Conservation (phyloP, 2,113 vertebrate genomes). For the Brachypteracias leptosomus region DNA sequence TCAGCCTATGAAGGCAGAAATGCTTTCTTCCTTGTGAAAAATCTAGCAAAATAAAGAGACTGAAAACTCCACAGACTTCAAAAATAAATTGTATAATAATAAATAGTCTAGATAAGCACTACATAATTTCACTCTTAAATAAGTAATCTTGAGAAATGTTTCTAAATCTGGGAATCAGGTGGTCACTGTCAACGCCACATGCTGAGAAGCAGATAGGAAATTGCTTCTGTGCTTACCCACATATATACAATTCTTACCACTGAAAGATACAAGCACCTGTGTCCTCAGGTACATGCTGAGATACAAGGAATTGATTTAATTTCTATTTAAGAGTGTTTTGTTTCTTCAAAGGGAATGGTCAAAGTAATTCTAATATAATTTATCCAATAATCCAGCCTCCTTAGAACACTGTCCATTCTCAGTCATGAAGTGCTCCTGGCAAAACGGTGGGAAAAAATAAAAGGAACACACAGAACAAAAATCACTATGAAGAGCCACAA, state of each 20-base stretch:
- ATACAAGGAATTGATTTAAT: neutral
- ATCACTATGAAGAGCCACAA: neutral
- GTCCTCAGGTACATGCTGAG: neutral
- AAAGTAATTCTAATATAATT: neutral
- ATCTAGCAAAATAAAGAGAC: neutral
- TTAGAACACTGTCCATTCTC: neutral
- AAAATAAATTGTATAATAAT: neutral
- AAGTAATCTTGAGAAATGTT: neutral
- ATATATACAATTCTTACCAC: neutral
- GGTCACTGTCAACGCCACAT: neutral
- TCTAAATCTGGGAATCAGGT: neutral
- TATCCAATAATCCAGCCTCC: neutral
- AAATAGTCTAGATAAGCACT: neutral
- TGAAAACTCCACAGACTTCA: neutral
- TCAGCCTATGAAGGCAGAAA: neutral
- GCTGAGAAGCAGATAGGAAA: neutral
- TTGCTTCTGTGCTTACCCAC: neutral
- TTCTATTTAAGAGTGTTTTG: neutral
- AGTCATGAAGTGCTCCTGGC: neutral
- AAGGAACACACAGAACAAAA: neutral
- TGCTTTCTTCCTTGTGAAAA: neutral
- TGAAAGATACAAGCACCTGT: neutral
- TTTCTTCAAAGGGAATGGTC: neutral
- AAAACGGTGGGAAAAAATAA: neutral
- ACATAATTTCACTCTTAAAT: neutral